Evolutionary conservation across 2,113 vertebrate species (phyloP).

Genomic region (Microcebus lehilahytsara): DNA sequence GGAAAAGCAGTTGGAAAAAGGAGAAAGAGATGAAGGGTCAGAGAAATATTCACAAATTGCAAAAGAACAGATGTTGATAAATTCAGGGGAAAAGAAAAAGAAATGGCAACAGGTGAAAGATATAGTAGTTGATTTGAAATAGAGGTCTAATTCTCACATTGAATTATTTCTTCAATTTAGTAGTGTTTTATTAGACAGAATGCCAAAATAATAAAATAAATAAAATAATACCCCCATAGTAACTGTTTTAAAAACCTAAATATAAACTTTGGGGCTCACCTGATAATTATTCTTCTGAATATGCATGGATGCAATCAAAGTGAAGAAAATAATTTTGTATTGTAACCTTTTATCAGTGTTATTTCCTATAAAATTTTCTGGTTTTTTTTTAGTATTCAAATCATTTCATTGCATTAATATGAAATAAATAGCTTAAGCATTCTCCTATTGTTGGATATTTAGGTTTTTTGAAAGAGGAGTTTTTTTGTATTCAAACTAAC

Average conservation of each 20-base stretch:
- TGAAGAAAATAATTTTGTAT: conserved; percentile 32
- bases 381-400: background rate
- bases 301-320: background rate
- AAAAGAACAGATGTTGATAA: background rate
- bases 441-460: background rate
- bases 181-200: background rate
- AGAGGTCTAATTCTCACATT: background rate
- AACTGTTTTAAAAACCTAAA: background rate
- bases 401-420: background rate
- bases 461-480: background rate
- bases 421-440: background rate
- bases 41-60: background rate
- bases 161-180: background rate
- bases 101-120: background rate
- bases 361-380: background rate
- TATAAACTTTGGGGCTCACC: background rate
- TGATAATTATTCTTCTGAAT: background rate
- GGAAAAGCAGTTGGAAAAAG: background rate
- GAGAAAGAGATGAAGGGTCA: background rate
- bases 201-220: conserved; percentile 22
- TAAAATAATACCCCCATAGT: background rate
- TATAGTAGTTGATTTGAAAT: background rate
- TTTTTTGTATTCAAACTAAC: background rate
- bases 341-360: background rate
- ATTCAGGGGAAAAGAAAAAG: background rate